Conservation (phyloP, 2,113 vertebrate genomes). For the Lamprologus sp. region DNA sequence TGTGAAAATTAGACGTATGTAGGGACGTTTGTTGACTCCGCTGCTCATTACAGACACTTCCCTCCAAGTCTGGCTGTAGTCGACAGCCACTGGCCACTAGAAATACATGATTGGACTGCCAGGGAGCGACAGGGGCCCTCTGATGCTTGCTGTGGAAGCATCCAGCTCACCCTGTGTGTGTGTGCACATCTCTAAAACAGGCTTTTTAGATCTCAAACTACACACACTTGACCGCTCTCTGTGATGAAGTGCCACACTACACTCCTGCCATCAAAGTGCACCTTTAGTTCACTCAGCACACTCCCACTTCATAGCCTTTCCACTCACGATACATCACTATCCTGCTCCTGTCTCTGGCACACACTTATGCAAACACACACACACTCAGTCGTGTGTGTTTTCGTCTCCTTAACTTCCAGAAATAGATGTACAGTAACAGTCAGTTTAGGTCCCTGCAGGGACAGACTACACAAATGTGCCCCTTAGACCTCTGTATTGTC, state of each 20-base stretch:
- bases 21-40: background rate
- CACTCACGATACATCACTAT: background rate
- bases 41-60: background rate
- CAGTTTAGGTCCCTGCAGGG: background rate
- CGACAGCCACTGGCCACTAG: background rate
- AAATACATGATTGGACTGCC: background rate
- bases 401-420: background rate
- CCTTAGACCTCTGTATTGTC: background rate
- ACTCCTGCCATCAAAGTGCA: background rate
- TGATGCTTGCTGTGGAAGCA: background rate
- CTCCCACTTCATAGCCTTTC: slow-evolving; percentile 2
- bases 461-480: background rate
- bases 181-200: background rate
- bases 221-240: background rate
- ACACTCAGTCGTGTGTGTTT: background rate
- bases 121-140: background rate
- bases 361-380: background rate
- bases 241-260: background rate
- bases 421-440: background rate
- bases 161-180: background rate
- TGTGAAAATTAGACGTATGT: background rate
- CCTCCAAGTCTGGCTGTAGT: background rate
- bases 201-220: background rate
- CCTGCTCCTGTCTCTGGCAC: background rate
- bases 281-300: background rate